These are phyloP conservation scores for Leptarthrus brevirostris DNA, from an alignment of 2,888 invertebrate genomes.

Conservation along the genomic window DNA sequence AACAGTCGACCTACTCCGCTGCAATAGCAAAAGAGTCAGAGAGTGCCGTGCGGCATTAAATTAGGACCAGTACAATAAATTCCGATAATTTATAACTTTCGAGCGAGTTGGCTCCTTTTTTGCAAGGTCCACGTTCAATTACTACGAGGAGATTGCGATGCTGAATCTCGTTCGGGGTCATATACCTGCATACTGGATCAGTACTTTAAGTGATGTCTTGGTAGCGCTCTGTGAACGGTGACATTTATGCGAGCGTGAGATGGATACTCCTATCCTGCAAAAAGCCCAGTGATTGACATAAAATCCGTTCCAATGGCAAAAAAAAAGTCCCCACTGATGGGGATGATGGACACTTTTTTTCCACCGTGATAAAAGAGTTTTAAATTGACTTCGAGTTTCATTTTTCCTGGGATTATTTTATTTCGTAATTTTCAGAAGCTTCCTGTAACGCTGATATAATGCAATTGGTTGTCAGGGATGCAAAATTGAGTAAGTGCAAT, in stretches of 20 bases:
- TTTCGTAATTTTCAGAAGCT: no score
- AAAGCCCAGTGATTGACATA: conserved; percentile 20
- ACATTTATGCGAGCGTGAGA: conserved; percentile 49
- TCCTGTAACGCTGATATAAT: no score
- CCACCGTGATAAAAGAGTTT: no score
- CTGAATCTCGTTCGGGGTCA: conserved; percentile 7
- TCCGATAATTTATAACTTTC: conserved; percentile 50
- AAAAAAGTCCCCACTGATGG: background rate
- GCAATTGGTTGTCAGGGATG: no score
- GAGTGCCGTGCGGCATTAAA: conserved; percentile 28
- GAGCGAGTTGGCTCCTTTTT: conserved; percentile 48
- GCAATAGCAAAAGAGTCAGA: background rate
- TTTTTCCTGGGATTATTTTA: no score
- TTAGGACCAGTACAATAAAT: conserved; percentile 49
- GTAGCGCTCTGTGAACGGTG: conserved; percentile 30
- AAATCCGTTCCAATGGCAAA: background rate
- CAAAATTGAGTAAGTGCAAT: no score
- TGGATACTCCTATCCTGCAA: conserved; percentile 22
- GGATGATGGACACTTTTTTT: no score
- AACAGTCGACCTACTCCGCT: background rate
- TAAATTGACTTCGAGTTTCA: no score
- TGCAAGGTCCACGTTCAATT: conserved; percentile 30
- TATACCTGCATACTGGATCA: conserved; percentile 20
- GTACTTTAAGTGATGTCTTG: conserved; percentile 22
- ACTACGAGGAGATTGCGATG: background rate